A percentile compares a stretch with the other conserved stretches of the same genome.
phyloP scores from a whole-genome alignment of 2,113 vertebrate genomes.

The Microcebus griseorufus region DNA sequence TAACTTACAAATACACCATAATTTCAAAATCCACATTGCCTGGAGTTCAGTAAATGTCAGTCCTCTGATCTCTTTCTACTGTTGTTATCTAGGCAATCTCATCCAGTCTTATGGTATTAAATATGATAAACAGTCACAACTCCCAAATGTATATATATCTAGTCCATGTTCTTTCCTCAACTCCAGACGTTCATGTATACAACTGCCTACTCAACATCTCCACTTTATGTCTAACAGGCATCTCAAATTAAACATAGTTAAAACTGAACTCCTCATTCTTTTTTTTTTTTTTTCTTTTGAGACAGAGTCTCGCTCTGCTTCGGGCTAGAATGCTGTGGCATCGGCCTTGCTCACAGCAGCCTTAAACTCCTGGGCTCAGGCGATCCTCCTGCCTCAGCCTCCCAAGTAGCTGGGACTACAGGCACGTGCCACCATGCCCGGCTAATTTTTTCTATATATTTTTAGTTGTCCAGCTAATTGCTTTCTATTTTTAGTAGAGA shows the following conservation, averaged over 20 bases:
- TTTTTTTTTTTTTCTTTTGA: too few species aligned
- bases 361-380: too few species aligned
- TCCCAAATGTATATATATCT: neutral
- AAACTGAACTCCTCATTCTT: neutral
- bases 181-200: neutral
- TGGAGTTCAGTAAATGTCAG: neutral
- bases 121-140: neutral
- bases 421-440: too few species aligned
- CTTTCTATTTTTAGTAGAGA: too few species aligned
- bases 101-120: neutral
- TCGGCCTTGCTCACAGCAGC: too few species aligned
- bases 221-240: neutral
- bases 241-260: constrained; percentile 15
- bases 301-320: too few species aligned
- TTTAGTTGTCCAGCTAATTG: too few species aligned
- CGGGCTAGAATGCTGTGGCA: too few species aligned
- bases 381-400: too few species aligned
- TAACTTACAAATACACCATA: neutral
- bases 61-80: neutral
- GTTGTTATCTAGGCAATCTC: neutral
- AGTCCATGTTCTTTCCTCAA: neutral
- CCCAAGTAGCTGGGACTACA: too few species aligned
- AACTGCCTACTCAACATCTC: neutral
- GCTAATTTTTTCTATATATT: too few species aligned
- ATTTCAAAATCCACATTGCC: neutral